phyloP scores from a whole-genome alignment of 2,113 vertebrate species.

The Strix uralensis region DNA sequence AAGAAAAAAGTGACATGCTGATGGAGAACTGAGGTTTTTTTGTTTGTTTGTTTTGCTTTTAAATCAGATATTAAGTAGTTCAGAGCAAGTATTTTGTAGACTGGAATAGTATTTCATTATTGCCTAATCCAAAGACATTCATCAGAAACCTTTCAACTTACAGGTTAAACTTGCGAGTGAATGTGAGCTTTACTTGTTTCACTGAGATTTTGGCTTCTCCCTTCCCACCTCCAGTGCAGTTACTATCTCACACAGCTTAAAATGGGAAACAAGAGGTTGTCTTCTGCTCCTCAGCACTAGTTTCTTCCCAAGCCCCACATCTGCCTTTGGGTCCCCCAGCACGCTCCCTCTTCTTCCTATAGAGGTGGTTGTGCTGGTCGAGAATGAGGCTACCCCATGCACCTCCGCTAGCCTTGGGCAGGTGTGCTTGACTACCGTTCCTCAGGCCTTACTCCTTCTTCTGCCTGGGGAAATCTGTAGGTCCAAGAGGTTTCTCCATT shows the following conservation, averaged over 20 bases:
- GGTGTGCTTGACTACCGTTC: neutral
- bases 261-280: neutral
- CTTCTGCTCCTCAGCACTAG: neutral
- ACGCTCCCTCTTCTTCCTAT: neutral
- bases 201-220: neutral
- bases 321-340: neutral
- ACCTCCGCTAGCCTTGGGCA: neutral
- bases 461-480: neutral
- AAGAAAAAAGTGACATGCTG: neutral
- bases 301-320: neutral
- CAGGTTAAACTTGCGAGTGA: neutral
- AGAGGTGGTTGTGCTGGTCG: fast-evolving
- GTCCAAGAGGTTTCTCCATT: neutral
- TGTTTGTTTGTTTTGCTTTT: neutral
- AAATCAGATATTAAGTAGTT: neutral
- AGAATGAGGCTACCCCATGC: neutral
- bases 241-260: neutral
- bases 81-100: neutral
- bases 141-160: neutral
- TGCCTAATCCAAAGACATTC: neutral
- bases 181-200: neutral
- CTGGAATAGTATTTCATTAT: neutral
- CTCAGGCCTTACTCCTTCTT: neutral
- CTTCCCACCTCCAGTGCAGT: neutral
- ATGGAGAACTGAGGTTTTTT: neutral